Evolutionary conservation across 1,140 invertebrate species (phyloP).

Genomic region (Drosophila asahinai): DNA sequence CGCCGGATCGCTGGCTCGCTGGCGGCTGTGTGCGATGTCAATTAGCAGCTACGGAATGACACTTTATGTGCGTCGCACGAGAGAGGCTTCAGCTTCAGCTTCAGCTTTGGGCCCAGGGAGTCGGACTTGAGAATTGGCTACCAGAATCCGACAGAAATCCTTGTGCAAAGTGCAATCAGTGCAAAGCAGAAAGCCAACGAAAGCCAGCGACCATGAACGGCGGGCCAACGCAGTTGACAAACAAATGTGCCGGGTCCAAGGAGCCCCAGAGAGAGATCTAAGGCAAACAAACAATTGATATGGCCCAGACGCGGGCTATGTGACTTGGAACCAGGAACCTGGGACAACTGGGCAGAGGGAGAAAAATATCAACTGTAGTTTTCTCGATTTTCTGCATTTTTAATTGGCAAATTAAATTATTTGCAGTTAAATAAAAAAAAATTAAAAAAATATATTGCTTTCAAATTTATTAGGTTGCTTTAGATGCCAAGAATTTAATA

Average conservation of each 20-base stretch:
- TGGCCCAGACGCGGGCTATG: slow-evolving; percentile 49
- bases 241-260: slow-evolving; percentile 68
- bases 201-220: slow-evolving; percentile 75
- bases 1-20: slow-evolving; percentile 45
- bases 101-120: neutral
- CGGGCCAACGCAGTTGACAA: slow-evolving; percentile 77
- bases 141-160: slow-evolving; percentile 44
- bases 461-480: too few species aligned
- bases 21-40: slow-evolving; percentile 81
- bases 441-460: too few species aligned
- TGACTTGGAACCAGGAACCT: slow-evolving; percentile 22
- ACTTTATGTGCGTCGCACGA: slow-evolving; percentile 83
- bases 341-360: neutral
- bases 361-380: neutral
- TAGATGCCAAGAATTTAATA: neutral
- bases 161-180: slow-evolving; percentile 82
- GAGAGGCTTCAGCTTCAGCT: slow-evolving; percentile 52
- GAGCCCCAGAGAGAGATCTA: slow-evolving; percentile 52
- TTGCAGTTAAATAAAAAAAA: too few species aligned
- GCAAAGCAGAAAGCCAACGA: slow-evolving; percentile 75
- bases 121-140: slow-evolving; percentile 24
- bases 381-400: neutral
- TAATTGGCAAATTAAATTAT: neutral
- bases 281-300: slow-evolving; percentile 81
- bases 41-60: slow-evolving; percentile 84